phyloP scores from a whole-genome alignment of 2,113 vertebrate species.

The Phaethon lepturus region DNA sequence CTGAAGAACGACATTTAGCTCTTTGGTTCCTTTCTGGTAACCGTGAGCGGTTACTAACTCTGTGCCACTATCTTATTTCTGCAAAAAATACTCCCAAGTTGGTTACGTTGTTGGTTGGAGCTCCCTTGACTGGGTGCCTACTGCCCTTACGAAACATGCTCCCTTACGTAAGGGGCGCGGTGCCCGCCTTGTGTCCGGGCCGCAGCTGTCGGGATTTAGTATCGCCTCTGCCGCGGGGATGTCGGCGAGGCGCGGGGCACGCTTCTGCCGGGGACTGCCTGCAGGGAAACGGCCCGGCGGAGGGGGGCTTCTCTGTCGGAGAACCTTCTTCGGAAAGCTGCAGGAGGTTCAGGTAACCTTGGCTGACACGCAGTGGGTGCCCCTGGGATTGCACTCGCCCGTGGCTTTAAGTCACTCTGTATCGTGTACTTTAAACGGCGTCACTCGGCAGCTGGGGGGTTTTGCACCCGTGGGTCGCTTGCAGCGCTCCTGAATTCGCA shows the following conservation, averaged over 20 bases:
- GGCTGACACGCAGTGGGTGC: not conserved
- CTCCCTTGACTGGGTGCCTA: not conserved
- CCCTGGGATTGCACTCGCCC: rapidly evolving
- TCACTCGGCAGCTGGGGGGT: not conserved
- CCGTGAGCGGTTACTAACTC: rapidly evolving
- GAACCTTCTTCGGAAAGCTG: not conserved
- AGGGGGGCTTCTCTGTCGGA: not conserved
- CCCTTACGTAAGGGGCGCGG: not conserved
- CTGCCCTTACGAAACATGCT: not conserved
- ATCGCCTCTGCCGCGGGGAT: not conserved
- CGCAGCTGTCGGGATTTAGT: slow-evolving; percentile 70
- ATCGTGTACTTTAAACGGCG: rapidly evolving
- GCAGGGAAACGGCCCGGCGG: not conserved
- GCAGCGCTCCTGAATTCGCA: rapidly evolving
- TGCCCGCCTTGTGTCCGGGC: not conserved
- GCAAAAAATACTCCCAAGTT: rapidly evolving
- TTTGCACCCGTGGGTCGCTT: not conserved
- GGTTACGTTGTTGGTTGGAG: not conserved
- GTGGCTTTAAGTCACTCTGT: not conserved
- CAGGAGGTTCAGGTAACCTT: slow-evolving; percentile 35
- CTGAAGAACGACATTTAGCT: no score
- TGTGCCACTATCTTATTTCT: not conserved
- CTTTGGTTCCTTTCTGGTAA: rapidly evolving
- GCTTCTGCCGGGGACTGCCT: not conserved
- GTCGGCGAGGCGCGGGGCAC: not conserved